Conservation (phyloP, 2,113 vertebrate species). For the Cyprinus carpio region DNA sequence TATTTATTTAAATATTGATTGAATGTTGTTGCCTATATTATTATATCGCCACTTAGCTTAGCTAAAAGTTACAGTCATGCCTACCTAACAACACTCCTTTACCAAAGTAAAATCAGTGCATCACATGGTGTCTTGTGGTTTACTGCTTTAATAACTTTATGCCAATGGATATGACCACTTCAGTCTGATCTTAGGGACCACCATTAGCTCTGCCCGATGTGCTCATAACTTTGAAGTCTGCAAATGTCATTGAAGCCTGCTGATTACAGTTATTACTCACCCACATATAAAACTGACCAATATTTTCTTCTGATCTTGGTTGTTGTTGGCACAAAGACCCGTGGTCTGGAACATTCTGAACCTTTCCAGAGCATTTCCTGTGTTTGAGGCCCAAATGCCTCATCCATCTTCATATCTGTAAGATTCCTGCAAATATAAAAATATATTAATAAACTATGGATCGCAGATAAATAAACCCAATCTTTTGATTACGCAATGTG, state of each 20-base stretch:
- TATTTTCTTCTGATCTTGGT: conserved; percentile 22
- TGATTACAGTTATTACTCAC: conserved; percentile 49
- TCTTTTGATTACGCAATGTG: conserved; percentile 54
- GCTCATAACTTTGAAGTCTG: conserved; percentile 29
- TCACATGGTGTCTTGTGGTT: neutral
- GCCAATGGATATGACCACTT: conserved; percentile 22
- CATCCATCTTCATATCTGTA: conserved; percentile 54
- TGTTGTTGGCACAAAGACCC: conserved; percentile 12
- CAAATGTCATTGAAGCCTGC: conserved; percentile 38
- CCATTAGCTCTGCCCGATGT: conserved; percentile 25
- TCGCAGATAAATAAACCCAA: conserved; percentile 54
- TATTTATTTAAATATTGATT: neutral
- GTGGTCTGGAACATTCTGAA: conserved; percentile 16
- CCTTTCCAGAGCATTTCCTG: conserved; percentile 16
- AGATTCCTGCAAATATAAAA: conserved; percentile 46
- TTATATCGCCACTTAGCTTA: neutral
- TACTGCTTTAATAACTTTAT: conserved; percentile 2
- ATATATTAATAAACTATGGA: conserved; percentile 63
- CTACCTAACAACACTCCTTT: neutral
- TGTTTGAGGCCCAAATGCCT: conserved; percentile 39
- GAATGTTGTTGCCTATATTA: neutral
- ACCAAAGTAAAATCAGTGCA: neutral
- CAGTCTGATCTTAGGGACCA: conserved; percentile 29
- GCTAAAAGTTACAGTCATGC: neutral
- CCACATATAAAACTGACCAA: conserved; percentile 3